Base-by-base conservation (phyloP, 1,140 invertebrate species). In the Anastrepha ludens region DNA sequence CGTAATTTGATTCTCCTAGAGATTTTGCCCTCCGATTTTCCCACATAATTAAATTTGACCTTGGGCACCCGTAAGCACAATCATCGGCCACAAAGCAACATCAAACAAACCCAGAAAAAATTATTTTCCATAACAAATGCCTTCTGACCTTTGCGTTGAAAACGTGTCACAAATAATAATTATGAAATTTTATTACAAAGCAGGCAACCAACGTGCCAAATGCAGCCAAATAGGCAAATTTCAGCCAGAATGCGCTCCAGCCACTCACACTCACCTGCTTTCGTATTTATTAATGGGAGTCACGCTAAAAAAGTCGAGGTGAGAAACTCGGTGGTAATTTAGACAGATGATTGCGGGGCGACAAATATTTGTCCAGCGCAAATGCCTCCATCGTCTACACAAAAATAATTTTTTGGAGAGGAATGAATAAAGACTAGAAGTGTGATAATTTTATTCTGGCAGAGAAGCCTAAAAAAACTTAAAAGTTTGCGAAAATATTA, bases 91-190 rank as follows among this genome's bases (percentile, higher is more conserved):
- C 39, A 81, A 55, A 81, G 8, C 2, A 55, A 41, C 15, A 81
- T 41, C 74, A 81, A 81, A 58, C 39, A 47, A 81, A 81, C n/a
- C 2, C 39, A 47, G 17, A 50, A 55, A 29, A 20, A 81, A 20
- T 55, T 81, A 13, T 3, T 81, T 55, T 29, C 17, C 74, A 41
- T 55, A 20, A 50, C 74, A 81, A 17, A 81, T 81, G 70, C 47
- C 74, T 17, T 47, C 6, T 55, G 74, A 81, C 47, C 74, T 81
- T 81, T 41, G 20, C 47, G 47, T 29, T 20, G 47, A 81, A 81
- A 55, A 81, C 74, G 74, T 81, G 74, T 81, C 74, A 81, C 74
- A 81, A 81, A 81, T 81, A 55, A 81, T 50, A 81, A 81, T 58
- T 55, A n/a, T 29, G 15, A 55, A 81, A 81, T 81, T 55, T 50